Evolutionary conservation across 2,797 vertebrate genomes (phyloP).

Genomic region (Myripristis jacobus): DNA sequence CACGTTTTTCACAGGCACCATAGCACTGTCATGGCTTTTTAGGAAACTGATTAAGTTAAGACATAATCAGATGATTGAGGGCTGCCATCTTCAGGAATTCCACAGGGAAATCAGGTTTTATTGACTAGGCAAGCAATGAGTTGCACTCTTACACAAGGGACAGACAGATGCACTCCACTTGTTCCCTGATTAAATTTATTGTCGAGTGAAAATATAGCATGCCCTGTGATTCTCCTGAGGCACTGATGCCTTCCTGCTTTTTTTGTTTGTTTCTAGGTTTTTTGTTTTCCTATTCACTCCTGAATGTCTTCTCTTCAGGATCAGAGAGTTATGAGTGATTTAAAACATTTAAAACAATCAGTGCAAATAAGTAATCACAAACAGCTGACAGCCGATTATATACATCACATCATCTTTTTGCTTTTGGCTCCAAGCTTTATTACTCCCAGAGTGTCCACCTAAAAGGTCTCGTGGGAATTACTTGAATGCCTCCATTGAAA

Average conservation of each 20-base stretch:
- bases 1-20: conserved; percentile 23
- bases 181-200: conserved; percentile 61
- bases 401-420: conserved; percentile 1
- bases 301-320: conserved; percentile 28
- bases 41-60: conserved; percentile 66
- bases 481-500: conserved; percentile 25
- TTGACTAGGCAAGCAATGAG: conserved; percentile 59
- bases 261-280: no score
- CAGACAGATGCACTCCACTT: conserved; percentile 59
- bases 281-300: conserved; percentile 16
- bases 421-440: conserved; percentile 30
- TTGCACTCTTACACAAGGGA: conserved; percentile 54
- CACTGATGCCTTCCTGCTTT: conserved; percentile 17
- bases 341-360: conserved; percentile 32
- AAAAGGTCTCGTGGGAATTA: conserved; percentile 26
- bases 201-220: conserved; percentile 51
- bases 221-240: conserved; percentile 37
- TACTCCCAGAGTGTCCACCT: conserved; percentile 25
- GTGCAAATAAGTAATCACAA: neutral
- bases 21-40: conserved; percentile 35
- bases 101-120: conserved; percentile 69
- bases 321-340: neutral
- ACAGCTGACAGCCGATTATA: neutral
- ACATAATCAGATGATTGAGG: conserved; percentile 71
- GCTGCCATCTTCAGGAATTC: conserved; percentile 65